Conservation (phyloP, 2,888 invertebrate species). For the Aquatica leii region DNA sequence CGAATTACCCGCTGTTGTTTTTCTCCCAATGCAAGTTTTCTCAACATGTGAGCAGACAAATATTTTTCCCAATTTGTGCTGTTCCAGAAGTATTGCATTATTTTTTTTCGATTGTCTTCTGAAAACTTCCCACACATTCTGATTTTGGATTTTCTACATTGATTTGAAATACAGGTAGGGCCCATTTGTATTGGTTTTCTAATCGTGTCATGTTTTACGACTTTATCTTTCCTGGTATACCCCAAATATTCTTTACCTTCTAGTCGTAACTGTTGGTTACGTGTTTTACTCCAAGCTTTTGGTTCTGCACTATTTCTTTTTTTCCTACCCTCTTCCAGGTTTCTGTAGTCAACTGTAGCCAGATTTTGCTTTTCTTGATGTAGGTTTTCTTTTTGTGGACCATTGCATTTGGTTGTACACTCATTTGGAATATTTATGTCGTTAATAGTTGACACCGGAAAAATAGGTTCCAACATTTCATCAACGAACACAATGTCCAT, state of each 20-base stretch:
- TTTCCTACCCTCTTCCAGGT: conserved; percentile 2
- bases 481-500: no score
- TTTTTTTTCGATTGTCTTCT: no score
- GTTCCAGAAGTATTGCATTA: no score
- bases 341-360: background rate
- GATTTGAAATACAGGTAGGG: background rate
- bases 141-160: no score
- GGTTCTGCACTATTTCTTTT: background rate
- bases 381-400: no score
- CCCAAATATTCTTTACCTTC: no score
- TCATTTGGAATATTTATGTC: no score
- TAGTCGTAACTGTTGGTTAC: background rate
- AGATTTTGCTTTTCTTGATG: no score
- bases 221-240: background rate
- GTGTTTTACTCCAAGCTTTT: conserved; percentile 7
- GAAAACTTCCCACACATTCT: background rate
- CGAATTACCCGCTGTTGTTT: background rate
- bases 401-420: no score
- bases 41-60: background rate
- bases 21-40: background rate
- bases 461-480: no score
- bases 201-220: no score
- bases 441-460: no score
- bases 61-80: background rate
- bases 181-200: background rate